A percentile compares a stretch with the other conserved stretches of the same genome.
Evolutionary conservation across 2,888 invertebrate genomes (phyloP).

Genomic region (Ypsolopha scabrella): DNA sequence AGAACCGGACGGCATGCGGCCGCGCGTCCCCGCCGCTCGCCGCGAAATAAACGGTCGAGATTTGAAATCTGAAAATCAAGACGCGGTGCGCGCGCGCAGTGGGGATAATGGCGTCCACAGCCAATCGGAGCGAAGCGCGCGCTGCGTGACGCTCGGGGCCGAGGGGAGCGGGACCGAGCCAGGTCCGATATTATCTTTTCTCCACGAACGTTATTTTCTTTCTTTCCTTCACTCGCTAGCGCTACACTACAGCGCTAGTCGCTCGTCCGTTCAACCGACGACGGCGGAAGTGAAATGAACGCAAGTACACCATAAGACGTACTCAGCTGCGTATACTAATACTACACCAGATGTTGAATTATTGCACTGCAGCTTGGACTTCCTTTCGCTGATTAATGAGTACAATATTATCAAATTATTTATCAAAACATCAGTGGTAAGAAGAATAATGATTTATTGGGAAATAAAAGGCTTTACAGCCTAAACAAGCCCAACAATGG

Average conservation of each 20-base stretch:
- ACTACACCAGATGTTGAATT: not conserved
- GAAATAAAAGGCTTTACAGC: not conserved
- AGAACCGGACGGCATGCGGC: conserved; percentile 20
- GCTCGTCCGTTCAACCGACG: conserved; percentile 57
- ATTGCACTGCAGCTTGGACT: not conserved
- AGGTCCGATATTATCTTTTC: conserved; percentile 56
- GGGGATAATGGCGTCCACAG: conserved; percentile 22
- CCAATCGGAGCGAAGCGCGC: conserved; percentile 53
- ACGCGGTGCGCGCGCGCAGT: conserved; percentile 58
- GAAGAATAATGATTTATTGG: not conserved
- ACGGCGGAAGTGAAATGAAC: conserved; percentile 65
- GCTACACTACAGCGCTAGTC: no score
- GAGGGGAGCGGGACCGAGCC: conserved; percentile 7
- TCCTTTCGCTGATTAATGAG: not conserved
- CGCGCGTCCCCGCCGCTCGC: conserved; percentile 50
- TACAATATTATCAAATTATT: not conserved
- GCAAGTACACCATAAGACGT: conserved; percentile 31
- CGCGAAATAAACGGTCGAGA: conserved; percentile 70
- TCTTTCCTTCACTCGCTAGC: conserved; percentile 55
- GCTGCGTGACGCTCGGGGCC: conserved; percentile 32
- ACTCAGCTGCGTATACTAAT: not conserved
- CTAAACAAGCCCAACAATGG: not conserved
- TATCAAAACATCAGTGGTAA: not conserved
- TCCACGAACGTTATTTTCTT: conserved; percentile 62
- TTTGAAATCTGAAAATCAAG: conserved; percentile 66